Conservation (phyloP, 2,113 vertebrate genomes). For the Amazona guildingii region DNA sequence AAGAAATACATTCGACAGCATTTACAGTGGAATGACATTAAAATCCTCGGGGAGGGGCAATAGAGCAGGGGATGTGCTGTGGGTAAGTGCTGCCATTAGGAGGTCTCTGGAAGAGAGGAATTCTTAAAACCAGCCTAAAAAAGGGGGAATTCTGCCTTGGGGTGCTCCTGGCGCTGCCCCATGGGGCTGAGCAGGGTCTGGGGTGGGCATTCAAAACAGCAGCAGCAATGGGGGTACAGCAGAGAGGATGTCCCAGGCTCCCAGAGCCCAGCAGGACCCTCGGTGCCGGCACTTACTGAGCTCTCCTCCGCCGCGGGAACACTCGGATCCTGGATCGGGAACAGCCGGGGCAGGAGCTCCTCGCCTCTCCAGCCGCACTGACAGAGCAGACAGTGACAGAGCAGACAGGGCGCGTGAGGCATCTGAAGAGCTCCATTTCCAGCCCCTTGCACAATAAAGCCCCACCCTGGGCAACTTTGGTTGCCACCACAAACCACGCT, state of each 20-base stretch:
- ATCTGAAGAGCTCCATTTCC: neutral
- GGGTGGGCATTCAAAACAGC: neutral
- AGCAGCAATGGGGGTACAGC: rapidly evolving
- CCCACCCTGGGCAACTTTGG: neutral
- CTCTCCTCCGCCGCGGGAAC: rapidly evolving
- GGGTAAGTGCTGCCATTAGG: neutral
- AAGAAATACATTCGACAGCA: constrained; percentile 65
- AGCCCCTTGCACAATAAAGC: neutral
- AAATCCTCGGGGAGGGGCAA: neutral
- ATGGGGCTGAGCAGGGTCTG: neutral
- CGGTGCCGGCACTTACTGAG: neutral
- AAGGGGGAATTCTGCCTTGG: rapidly evolving
- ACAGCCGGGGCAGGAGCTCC: neutral
- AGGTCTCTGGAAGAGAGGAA: neutral
- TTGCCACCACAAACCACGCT: neutral
- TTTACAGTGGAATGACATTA: constrained; percentile 65
- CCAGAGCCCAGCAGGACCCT: neutral
- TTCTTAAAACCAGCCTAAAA: constrained; percentile 6
- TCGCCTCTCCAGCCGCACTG: neutral
- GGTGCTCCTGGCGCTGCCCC: neutral
- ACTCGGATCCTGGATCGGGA: rapidly evolving
- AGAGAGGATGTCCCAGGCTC: neutral
- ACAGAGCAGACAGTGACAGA: neutral
- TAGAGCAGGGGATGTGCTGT: constrained; percentile 26
- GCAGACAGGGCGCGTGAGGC: constrained; percentile 12